phyloP scores from a whole-genome alignment of 2,113 vertebrate genomes.

The Myiopsitta monachus region DNA sequence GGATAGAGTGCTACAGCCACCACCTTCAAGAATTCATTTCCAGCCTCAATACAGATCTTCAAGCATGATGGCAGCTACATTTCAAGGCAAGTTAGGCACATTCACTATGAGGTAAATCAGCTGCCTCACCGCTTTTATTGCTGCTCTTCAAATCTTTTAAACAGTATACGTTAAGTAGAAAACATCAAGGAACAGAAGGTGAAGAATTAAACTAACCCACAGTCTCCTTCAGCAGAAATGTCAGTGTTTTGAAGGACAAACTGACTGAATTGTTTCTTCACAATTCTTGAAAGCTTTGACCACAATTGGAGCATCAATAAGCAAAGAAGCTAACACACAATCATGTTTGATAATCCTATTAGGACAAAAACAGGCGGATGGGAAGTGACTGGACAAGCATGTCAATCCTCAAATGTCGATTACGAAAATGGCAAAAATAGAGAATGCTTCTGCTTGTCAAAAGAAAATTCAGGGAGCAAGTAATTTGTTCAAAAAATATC shows the following conservation, averaged over 20 bases:
- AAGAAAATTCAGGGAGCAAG: not conserved
- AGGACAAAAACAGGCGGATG: not conserved
- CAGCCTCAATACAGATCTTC: not conserved
- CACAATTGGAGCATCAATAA: not conserved
- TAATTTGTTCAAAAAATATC: not conserved
- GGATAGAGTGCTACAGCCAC: not conserved
- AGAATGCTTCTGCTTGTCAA: not conserved
- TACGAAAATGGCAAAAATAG: not conserved
- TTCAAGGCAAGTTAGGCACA: not conserved
- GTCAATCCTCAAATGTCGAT: not conserved
- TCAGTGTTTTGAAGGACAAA: not conserved
- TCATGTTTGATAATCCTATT: not conserved
- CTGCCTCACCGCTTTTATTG: not conserved
- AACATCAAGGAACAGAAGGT: not conserved
- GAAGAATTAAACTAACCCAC: not conserved
- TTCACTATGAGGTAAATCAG: not conserved
- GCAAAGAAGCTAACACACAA: not conserved
- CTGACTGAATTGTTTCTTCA: not conserved
- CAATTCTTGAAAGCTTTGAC: not conserved
- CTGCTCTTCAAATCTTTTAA: not conserved
- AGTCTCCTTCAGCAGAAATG: not conserved
- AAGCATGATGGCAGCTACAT: not conserved
- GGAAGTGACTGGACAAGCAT: not conserved
- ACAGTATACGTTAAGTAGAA: not conserved
- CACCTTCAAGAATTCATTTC: not conserved